Percentiles rank a stretch among this genome's conserved stretches.
phyloP scores from a whole-genome alignment of 2,888 invertebrate species.

The Cryptocephalus moraei region DNA sequence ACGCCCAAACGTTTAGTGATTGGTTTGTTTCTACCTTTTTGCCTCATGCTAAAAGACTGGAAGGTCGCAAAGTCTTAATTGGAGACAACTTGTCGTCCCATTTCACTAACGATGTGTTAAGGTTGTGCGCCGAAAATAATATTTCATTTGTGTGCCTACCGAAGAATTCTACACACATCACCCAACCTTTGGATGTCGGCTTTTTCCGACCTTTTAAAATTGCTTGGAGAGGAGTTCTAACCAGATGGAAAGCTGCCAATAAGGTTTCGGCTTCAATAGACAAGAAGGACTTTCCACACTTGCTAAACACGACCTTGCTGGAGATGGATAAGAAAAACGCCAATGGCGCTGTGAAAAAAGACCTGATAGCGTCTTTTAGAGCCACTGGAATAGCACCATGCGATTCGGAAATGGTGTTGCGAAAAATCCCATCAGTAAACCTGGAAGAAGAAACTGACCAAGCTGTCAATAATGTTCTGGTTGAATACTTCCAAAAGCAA shows the following conservation, averaged over 20 bases:
- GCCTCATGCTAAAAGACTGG: slow-evolving; percentile 12
- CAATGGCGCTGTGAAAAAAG: slow-evolving; percentile 5
- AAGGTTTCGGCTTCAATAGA: slow-evolving; percentile 3
- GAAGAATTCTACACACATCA: slow-evolving; percentile 22
- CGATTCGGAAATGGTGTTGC: slow-evolving; percentile 8
- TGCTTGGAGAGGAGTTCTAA: slow-evolving; percentile 14
- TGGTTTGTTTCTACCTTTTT: slow-evolving; percentile 20
- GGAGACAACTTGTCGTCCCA: slow-evolving; percentile 21
- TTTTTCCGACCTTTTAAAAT: slow-evolving; percentile 21
- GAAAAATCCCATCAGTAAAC: neutral
- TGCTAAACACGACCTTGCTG: slow-evolving; percentile 4
- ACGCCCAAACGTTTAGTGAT: slow-evolving; percentile 17
- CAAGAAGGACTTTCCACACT: slow-evolving; percentile 13
- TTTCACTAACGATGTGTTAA: slow-evolving; percentile 5
- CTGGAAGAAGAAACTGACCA: neutral
- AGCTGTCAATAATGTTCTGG: too few species aligned
- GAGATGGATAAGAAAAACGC: slow-evolving; percentile 6
- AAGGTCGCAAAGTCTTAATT: slow-evolving; percentile 21
- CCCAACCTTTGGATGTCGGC: slow-evolving; percentile 23
- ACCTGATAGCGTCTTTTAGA: slow-evolving; percentile 7
- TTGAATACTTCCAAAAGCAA: too few species aligned
- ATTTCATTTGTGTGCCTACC: slow-evolving; percentile 25
- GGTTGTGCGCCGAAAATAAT: slow-evolving; percentile 20
- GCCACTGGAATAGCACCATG: slow-evolving; percentile 7
- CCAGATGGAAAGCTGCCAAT: slow-evolving; percentile 8